phyloP scores from a whole-genome alignment of 92 coral and sea anemone genomes.

The Desmophyllum pertusum region DNA sequence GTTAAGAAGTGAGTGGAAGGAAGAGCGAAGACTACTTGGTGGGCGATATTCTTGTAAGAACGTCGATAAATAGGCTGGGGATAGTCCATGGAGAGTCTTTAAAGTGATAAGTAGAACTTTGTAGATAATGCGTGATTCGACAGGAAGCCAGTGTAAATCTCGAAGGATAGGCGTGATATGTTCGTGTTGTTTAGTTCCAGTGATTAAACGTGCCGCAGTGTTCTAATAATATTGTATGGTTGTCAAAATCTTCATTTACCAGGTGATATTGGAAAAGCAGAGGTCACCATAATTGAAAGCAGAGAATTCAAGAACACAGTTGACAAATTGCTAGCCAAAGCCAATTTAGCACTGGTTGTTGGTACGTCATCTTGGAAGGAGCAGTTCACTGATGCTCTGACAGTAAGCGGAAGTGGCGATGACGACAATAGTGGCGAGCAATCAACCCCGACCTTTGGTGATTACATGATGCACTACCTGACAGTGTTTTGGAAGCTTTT shows the following conservation, averaged over 20 bases:
- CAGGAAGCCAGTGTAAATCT: too few relatives aligned
- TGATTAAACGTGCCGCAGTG: not conserved
- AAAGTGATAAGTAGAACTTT: too few relatives aligned
- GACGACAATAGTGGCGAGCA: constrained; percentile 81
- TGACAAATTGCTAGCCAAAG: constrained; percentile 92
- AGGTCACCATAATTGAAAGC: constrained; percentile 87
- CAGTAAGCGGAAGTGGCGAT: constrained; percentile 93
- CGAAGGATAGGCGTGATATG: too few relatives aligned
- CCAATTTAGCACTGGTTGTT: constrained; percentile 92
- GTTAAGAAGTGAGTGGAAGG: too few relatives aligned
- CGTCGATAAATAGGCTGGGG: too few relatives aligned
- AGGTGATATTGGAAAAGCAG: constrained; percentile 78
- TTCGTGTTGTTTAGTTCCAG: too few relatives aligned
- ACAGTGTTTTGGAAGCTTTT: constrained; percentile 97
- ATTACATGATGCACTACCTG: constrained; percentile 99
- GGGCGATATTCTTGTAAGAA: too few relatives aligned
- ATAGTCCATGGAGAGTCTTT: too few relatives aligned
- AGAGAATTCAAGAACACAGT: constrained; percentile 99
- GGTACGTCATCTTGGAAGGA: constrained; percentile 98
- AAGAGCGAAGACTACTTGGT: too few relatives aligned
- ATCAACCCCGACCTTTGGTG: constrained; percentile 87
- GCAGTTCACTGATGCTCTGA: constrained; percentile 95
- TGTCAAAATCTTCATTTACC: not conserved
- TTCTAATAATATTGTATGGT: not conserved
- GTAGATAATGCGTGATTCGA: too few relatives aligned